Conservation (phyloP, 2,113 vertebrate species). For the Lepus europaeus region DNA sequence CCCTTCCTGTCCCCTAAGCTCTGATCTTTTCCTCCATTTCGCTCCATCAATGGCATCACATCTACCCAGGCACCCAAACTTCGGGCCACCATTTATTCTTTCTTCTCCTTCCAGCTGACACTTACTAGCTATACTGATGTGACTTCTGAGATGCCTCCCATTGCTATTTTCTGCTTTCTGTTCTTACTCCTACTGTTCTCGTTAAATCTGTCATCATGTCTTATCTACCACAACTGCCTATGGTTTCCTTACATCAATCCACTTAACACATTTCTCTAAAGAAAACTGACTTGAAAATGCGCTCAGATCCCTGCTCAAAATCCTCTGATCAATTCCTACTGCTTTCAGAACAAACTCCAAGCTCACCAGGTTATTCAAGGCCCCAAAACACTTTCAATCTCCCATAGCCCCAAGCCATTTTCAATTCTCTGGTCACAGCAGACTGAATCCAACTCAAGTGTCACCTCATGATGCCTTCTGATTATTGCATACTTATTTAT, state of each 20-base stretch:
- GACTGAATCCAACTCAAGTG: background rate
- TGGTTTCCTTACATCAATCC: background rate
- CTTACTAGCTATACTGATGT: background rate
- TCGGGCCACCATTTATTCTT: background rate
- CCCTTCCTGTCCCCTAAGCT: background rate
- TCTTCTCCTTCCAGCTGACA: background rate
- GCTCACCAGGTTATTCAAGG: background rate
- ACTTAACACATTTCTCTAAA: conserved; percentile 32
- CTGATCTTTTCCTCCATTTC: background rate
- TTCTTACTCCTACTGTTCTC: background rate
- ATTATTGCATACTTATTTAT: background rate
- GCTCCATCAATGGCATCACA: background rate
- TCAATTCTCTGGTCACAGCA: background rate
- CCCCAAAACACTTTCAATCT: background rate
- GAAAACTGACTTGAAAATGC: background rate
- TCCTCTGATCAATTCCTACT: background rate
- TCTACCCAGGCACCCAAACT: background rate
- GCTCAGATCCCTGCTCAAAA: background rate
- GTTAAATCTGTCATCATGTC: background rate
- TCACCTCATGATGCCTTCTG: background rate
- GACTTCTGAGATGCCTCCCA: background rate
- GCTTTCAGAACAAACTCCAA: conserved; percentile 19
- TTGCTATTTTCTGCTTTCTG: background rate
- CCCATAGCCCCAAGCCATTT: background rate
- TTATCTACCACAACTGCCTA: background rate